These are phyloP conservation scores for Scaptodrosophila lebanonensis DNA, from an alignment of 1,140 invertebrate species.

Conservation along the genomic window DNA sequence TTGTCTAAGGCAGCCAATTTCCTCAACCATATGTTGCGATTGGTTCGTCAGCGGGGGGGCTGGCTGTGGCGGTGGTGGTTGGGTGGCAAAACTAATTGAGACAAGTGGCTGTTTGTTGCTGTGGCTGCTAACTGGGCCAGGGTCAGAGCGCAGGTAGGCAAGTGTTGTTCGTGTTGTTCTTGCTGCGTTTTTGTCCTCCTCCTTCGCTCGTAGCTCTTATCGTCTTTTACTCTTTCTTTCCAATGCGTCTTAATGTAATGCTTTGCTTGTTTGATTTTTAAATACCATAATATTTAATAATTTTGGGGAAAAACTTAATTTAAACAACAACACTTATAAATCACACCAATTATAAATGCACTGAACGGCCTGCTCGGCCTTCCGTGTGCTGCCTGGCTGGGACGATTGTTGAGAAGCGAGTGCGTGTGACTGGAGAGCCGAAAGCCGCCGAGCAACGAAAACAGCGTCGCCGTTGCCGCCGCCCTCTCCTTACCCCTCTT, in stretches of 20 bases:
- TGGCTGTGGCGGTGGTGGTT: slow-evolving; percentile 5
- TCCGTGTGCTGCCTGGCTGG: slow-evolving; percentile 28
- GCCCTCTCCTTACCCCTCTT: slow-evolving; percentile 2
- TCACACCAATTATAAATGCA: neutral
- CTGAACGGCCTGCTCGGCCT: neutral
- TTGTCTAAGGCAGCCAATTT: slow-evolving; percentile 58
- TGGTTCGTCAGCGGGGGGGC: slow-evolving; percentile 1
- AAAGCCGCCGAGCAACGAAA: neutral
- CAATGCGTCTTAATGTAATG: neutral
- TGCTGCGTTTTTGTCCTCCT: too few relatives aligned
- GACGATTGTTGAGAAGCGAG: slow-evolving; percentile 60
- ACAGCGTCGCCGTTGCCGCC: slow-evolving; percentile 3
- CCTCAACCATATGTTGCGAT: slow-evolving; percentile 61
- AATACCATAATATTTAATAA: too few relatives aligned
- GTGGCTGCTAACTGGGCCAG: slow-evolving; percentile 51
- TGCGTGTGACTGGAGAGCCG: too few relatives aligned
- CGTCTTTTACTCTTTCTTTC: slow-evolving; percentile 22
- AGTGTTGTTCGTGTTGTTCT: too few relatives aligned
- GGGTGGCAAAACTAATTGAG: slow-evolving; percentile 41
- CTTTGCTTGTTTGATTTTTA: neutral
- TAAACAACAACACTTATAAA: neutral
- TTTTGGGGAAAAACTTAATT: too few relatives aligned
- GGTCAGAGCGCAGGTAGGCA: slow-evolving; percentile 21
- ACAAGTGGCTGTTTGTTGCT: slow-evolving; percentile 29
- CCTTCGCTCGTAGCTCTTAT: slow-evolving; percentile 1